A percentile compares a stretch with the other conserved stretches of the same genome.
phyloP scores from a whole-genome alignment of 2,113 vertebrate genomes.

The Apteryx mantelli region DNA sequence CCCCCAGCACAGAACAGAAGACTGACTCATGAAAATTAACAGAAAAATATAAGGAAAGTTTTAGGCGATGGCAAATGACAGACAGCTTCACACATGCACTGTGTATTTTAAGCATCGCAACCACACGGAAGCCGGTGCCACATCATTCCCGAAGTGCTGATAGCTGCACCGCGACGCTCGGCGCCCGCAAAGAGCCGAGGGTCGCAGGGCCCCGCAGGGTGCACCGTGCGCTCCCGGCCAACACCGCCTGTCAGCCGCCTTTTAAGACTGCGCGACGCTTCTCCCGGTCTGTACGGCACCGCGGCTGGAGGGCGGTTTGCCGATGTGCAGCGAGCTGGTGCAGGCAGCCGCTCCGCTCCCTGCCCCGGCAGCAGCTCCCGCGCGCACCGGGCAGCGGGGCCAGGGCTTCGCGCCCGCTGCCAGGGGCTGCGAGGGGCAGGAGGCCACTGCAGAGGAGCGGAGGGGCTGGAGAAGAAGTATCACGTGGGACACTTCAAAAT shows the following conservation, averaged over 20 bases:
- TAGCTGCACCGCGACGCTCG: no score
- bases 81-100: background rate
- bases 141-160: no score
- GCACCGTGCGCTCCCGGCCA: background rate
- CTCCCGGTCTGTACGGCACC: background rate
- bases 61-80: background rate
- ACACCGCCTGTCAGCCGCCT: background rate
- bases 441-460: background rate
- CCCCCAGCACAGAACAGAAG: background rate
- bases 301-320: rapidly evolving
- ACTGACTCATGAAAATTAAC: background rate
- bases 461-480: background rate
- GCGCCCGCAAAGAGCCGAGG: no score
- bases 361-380: background rate
- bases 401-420: no score
- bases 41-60: background rate
- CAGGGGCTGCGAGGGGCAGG: no score
- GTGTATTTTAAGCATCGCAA: background rate
- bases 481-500: background rate
- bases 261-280: background rate
- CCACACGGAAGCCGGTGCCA: background rate
- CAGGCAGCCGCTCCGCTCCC: background rate
- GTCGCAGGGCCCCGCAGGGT: no score
- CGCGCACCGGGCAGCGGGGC: no score
- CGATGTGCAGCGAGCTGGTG: rapidly evolving